Percentiles rank a stretch among this genome's conserved stretches.
Conservation (phyloP, 2,797 vertebrate species). For the Bucorvus abyssinicus region DNA sequence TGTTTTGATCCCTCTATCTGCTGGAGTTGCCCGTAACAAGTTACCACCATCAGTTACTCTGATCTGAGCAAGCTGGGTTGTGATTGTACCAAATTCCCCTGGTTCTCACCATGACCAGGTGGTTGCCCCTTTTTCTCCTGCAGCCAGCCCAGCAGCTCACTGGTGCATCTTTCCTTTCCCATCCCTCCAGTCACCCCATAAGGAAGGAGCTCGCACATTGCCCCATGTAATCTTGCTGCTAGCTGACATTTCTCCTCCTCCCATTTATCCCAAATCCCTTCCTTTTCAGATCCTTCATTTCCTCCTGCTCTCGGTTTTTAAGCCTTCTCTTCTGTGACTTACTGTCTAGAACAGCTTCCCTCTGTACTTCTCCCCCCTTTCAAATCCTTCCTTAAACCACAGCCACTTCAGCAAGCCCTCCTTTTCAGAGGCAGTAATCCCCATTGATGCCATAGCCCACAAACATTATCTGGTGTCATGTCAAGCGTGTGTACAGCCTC, state of each 20-base stretch:
- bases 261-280: slow-evolving; percentile 47
- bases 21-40: not conserved
- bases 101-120: not conserved
- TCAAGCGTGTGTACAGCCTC: slow-evolving; percentile 19
- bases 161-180: not conserved
- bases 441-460: not conserved
- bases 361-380: slow-evolving; percentile 40
- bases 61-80: not conserved
- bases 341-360: slow-evolving; percentile 50
- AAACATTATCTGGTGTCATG: slow-evolving; percentile 54
- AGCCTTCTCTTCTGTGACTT: slow-evolving; percentile 52
- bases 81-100: not conserved
- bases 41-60: not conserved
- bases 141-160: not conserved
- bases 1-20: not conserved
- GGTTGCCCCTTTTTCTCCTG: not conserved
- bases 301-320: slow-evolving; percentile 18
- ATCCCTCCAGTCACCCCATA: not conserved
- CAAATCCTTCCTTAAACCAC: slow-evolving; percentile 56
- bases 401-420: slow-evolving; percentile 48
- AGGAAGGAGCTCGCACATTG: not conserved
- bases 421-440: slow-evolving; percentile 54
- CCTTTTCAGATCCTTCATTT: slow-evolving; percentile 55
- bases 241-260: slow-evolving; percentile 34
- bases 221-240: slow-evolving; percentile 17